Conservation (phyloP, 2,113 vertebrate genomes). For the Rhizomys pruinosus region DNA sequence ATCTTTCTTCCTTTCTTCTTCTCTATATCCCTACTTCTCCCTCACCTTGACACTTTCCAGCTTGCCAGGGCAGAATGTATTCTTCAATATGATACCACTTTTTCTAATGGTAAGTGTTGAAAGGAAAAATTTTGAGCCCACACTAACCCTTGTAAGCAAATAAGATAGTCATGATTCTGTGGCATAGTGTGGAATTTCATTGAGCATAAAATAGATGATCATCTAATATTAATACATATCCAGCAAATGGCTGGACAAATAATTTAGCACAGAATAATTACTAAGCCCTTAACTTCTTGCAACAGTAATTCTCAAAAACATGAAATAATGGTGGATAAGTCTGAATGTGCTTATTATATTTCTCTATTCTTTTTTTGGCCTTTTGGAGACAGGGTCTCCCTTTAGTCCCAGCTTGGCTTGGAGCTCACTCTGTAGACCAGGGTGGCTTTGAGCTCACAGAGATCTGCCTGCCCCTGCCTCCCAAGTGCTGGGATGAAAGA, state of each 20-base stretch:
- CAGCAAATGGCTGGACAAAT: neutral
- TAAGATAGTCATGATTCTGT: neutral
- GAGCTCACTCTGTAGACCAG: no score
- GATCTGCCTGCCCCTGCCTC: no score
- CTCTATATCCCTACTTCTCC: neutral
- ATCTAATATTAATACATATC: neutral
- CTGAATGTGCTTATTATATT: neutral
- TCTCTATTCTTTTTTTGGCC: neutral
- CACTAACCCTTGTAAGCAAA: neutral
- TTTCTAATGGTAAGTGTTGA: slow-evolving; percentile 17
- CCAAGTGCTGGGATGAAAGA: no score
- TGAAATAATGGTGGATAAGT: neutral
- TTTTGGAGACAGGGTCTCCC: no score
- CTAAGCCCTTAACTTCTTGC: neutral
- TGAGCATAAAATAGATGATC: neutral
- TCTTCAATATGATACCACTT: neutral
- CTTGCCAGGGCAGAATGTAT: neutral
- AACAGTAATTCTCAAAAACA: neutral
- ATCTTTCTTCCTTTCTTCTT: no score
- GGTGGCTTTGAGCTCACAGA: no score
- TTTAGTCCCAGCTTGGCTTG: no score
- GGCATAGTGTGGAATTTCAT: neutral
- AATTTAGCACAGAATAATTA: neutral
- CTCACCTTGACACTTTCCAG: neutral
- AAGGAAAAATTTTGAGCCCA: neutral